A percentile compares a stretch with the other conserved stretches of the same genome.
phyloP scores from a whole-genome alignment of 2,113 vertebrate species.

The Nothocercus nigrocapillus region DNA sequence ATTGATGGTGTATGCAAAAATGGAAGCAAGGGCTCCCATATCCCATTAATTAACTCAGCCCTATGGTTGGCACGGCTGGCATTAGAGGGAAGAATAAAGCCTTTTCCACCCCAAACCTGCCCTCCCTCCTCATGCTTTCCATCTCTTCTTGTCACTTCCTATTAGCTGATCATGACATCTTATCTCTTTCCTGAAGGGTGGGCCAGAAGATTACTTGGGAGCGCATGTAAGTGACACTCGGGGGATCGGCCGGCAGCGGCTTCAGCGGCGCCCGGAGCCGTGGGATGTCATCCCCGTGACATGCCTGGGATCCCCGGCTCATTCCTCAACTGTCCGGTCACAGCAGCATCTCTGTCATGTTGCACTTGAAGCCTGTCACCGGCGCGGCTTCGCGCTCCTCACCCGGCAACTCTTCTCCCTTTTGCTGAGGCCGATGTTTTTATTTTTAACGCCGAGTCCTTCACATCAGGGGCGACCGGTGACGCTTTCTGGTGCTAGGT shows the following conservation, averaged over 20 bases:
- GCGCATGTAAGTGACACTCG: slow-evolving; percentile 84
- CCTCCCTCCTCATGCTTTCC: slow-evolving; percentile 73
- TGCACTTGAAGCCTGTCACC: slow-evolving; percentile 56
- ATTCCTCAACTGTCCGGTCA: slow-evolving; percentile 65
- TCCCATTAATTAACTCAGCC: slow-evolving; percentile 68
- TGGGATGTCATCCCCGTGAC: slow-evolving; percentile 75
- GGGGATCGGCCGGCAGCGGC: slow-evolving; percentile 75
- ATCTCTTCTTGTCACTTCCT: slow-evolving; percentile 82
- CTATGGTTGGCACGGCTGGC: slow-evolving; percentile 67
- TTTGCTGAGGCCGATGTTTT: slow-evolving; percentile 41
- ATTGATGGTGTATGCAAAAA: slow-evolving; percentile 70
- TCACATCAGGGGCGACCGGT: neutral
- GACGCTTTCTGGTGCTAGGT: neutral
- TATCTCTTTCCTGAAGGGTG: slow-evolving; percentile 81
- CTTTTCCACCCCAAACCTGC: slow-evolving; percentile 70
- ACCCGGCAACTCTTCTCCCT: neutral
- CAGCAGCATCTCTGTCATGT: slow-evolving; percentile 50
- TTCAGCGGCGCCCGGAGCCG: slow-evolving; percentile 63
- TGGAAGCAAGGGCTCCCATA: slow-evolving; percentile 72
- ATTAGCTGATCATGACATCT: slow-evolving; percentile 83
- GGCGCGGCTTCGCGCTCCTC: slow-evolving; percentile 2
- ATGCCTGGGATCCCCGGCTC: slow-evolving; percentile 62
- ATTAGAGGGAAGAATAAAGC: slow-evolving; percentile 75
- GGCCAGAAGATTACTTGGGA: slow-evolving; percentile 81
- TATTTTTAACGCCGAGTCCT: slow-evolving; percentile 45